These are phyloP conservation scores for Leptinotarsa tumamoca DNA, from an alignment of 2,888 invertebrate species.

Conservation along the genomic window DNA sequence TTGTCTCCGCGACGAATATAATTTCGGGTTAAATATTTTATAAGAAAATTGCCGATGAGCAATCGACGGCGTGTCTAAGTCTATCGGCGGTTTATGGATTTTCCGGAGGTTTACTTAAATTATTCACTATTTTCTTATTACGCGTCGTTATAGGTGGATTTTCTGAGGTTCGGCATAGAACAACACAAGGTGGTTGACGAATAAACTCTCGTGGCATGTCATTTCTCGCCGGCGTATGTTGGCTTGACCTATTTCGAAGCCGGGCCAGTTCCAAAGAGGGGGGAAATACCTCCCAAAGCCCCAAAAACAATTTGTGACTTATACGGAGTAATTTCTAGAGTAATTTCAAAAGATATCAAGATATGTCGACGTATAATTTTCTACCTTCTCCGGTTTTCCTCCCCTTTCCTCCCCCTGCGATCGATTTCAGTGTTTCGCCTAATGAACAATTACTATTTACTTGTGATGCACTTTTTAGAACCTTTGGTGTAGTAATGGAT, in stretches of 20 bases:
- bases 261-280: not conserved
- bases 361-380: no score
- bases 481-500: no score
- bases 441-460: no score
- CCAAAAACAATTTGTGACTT: no score
- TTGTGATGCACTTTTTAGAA: no score
- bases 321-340: no score
- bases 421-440: no score
- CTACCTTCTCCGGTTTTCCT: no score
- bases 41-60: slow-evolving; percentile 9
- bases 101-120: not conserved
- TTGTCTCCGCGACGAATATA: slow-evolving; percentile 14
- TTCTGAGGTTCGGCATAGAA: not conserved
- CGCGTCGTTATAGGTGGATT: not conserved
- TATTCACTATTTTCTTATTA: not conserved
- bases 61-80: not conserved
- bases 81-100: slow-evolving; percentile 3
- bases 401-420: no score
- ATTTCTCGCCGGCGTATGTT: not conserved
- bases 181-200: not conserved
- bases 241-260: not conserved
- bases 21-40: slow-evolving; percentile 8
- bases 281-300: not conserved
- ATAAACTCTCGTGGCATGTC: not conserved
- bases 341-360: no score